phyloP scores from a whole-genome alignment of 2,797 vertebrate genomes.

The Sebastes minor region DNA sequence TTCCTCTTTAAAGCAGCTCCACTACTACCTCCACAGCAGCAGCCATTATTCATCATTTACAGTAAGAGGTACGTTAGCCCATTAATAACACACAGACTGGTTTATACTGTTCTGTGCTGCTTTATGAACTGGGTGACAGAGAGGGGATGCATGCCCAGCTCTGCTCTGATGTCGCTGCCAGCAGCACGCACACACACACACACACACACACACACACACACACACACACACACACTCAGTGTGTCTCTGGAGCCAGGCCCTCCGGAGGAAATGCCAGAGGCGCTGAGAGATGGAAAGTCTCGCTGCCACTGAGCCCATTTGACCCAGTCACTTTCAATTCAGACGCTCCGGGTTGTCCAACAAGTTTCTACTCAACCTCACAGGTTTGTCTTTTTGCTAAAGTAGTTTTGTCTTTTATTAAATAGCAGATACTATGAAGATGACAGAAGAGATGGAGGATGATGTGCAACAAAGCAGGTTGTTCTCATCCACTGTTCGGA shows the following conservation, averaged over 20 bases:
- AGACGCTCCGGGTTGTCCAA: constrained; percentile 4
- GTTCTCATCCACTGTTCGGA: too few species aligned
- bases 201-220: constrained; percentile 20
- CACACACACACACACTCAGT: constrained; percentile 14
- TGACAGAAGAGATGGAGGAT: too few species aligned
- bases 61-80: constrained; percentile 40
- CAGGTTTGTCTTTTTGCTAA: not conserved
- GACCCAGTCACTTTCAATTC: constrained; percentile 28
- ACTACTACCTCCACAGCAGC: constrained; percentile 17
- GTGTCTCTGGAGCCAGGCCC: constrained; percentile 30
- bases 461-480: too few species aligned
- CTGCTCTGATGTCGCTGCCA: constrained; percentile 24
- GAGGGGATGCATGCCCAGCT: constrained; percentile 28
- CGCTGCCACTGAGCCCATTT: constrained; percentile 35
- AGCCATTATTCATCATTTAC: constrained; percentile 63
- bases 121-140: constrained; percentile 49
- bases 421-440: too few species aligned
- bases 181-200: not conserved
- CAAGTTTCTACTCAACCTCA: not conserved
- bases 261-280: constrained; percentile 70
- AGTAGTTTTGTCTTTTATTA: not conserved
- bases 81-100: constrained; percentile 59
- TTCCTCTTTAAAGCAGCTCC: constrained; percentile 29
- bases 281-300: constrained; percentile 70
- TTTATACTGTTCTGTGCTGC: constrained; percentile 38